These are phyloP conservation scores for Hiodon tergisus DNA, from an alignment of 2,113 vertebrate species.

Conservation along the genomic window DNA sequence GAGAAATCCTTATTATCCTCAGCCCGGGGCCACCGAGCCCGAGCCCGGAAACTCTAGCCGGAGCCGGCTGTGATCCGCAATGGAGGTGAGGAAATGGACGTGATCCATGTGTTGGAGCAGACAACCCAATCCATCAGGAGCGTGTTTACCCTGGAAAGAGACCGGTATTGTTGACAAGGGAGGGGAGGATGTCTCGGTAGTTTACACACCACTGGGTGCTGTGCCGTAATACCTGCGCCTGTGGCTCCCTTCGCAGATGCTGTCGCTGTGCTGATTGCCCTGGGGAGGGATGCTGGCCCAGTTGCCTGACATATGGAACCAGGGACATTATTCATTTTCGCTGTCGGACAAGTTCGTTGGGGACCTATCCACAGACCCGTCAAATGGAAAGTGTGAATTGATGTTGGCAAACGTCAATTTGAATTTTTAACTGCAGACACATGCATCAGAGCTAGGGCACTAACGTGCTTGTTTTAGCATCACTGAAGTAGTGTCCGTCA, in stretches of 20 bases:
- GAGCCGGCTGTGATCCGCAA: not conserved
- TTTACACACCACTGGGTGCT: not conserved
- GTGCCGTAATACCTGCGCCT: not conserved
- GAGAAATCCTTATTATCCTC: not conserved
- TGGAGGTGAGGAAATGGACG: not conserved
- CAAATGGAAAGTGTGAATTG: not conserved
- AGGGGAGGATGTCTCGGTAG: not conserved
- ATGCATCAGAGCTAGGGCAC: too few species aligned
- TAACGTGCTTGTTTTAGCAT: too few species aligned
- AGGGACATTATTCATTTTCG: conserved; percentile 12
- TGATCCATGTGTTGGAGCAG: conserved; percentile 13
- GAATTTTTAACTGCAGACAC: too few species aligned
- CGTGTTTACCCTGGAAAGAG: conserved; percentile 14
- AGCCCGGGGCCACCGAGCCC: not conserved
- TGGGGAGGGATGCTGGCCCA: conserved; percentile 8
- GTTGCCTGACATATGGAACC: not conserved
- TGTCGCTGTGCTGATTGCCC: conserved; percentile 8
- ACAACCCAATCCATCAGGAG: conserved; percentile 11
- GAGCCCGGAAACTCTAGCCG: not conserved
- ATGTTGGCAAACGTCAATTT: not conserved
- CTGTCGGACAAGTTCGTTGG: not conserved
- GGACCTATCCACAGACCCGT: not conserved
- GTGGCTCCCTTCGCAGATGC: not conserved
- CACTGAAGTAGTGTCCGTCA: too few species aligned
- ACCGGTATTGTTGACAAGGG: not conserved